Base-by-base conservation (phyloP, 1,140 invertebrate species). In the Drosophila sturtevanti region DNA sequence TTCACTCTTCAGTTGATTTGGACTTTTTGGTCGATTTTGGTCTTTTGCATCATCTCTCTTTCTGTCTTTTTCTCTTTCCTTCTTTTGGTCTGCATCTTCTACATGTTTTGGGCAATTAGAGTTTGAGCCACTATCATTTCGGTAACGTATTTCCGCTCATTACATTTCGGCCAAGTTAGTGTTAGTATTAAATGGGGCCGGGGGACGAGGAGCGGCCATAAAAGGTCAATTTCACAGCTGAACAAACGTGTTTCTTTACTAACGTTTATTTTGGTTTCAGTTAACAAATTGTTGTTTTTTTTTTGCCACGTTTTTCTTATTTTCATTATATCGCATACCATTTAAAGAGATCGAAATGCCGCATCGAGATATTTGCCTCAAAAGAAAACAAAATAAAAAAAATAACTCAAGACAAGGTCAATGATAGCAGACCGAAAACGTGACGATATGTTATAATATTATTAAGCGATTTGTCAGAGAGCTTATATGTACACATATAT, bases 151-250 rank as follows among this genome's bases (percentile, higher is more conserved):
- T 87, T 87, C 84, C 82, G 84, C 72, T 79, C 62, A 66, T 87
- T 81, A 70, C 58, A 76, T 69, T 72, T 48, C 41, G 41, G 41
- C 16, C 41, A 48, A 3, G 16, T 59, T 27, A 58, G 14, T 58
- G 31, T 37, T 58, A 37, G 52, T 61, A 68, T 65, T 64, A 18
- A 11, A 0, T 3, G 51, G n/a, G 22, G 21, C n/a, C n/a, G n/a
- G 56, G 35, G 56, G 62, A 41, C 66, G 59, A 34, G 63, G 56
- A 22, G 60, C 34, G 75, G 71, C 82, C 79, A 79, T 82, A 86
- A 87, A 86, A 86, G 82, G 82, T 86, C 71, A 87, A 86, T 86
- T 86, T 87, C 75, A 87, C 84, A 87, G 82, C 79, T 79, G 76
- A 89, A 76, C 76, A 89, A 87, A 87, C 82, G 79, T 79, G 82